Percentiles rank a stretch among this genome's conserved stretches.
phyloP scores from a whole-genome alignment of 2,888 invertebrate species.

The Molanna angustata region DNA sequence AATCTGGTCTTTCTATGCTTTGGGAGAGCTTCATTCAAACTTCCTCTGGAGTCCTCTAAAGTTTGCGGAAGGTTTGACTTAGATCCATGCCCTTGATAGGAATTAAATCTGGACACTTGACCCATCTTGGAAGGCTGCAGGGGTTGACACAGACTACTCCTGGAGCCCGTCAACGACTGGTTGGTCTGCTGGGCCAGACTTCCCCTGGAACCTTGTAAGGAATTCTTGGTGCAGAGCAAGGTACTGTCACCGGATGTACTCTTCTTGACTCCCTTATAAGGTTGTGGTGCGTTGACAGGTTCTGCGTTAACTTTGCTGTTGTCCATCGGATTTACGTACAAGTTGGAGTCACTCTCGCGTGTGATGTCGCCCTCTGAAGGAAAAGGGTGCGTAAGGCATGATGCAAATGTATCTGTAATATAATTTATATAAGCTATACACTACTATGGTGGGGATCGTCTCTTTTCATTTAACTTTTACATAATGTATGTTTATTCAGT shows the following conservation, averaged over 20 bases:
- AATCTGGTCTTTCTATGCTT: slow-evolving; percentile 85
- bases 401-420: slow-evolving; percentile 93
- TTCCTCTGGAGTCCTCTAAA: slow-evolving; percentile 47
- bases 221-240: slow-evolving; percentile 42
- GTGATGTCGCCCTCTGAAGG: slow-evolving; percentile 80
- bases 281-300: slow-evolving; percentile 41
- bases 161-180: slow-evolving; percentile 51
- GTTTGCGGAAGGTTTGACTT: slow-evolving; percentile 49
- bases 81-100: slow-evolving; percentile 42
- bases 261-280: slow-evolving; percentile 67
- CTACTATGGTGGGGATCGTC: too few relatives aligned
- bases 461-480: too few relatives aligned
- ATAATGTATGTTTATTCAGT: too few relatives aligned
- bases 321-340: slow-evolving; percentile 85
- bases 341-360: slow-evolving; percentile 71
- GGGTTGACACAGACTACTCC: slow-evolving; percentile 50
- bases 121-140: slow-evolving; percentile 15
- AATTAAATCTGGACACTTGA: background rate
- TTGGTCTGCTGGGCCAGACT: slow-evolving; percentile 34
- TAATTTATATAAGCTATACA: too few relatives aligned
- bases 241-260: slow-evolving; percentile 76
- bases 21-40: slow-evolving; percentile 66
- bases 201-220: slow-evolving; percentile 40
- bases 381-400: slow-evolving; percentile 94
- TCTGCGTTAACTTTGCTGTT: slow-evolving; percentile 54